Evolutionary conservation across 1,140 invertebrate species (phyloP), one percentile per base, ranked within the genome.

Genomic region (Drosophila melanogaster): DNA sequence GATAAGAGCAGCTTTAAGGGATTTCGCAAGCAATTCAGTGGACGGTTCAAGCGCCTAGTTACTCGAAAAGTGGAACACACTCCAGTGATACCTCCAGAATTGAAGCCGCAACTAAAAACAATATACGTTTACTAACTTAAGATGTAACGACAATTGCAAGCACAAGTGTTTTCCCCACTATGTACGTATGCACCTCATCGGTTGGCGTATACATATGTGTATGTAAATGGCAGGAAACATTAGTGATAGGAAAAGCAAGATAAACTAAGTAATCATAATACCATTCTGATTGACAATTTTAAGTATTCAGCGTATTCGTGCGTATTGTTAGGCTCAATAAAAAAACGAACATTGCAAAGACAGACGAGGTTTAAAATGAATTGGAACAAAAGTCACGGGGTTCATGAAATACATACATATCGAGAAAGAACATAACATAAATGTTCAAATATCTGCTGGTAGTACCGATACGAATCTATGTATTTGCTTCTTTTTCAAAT

Each of bases 71-170:
- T 95, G 35, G 94, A 95, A 90, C 96, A 97, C 85, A 94, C 95
- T 59, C 96, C 96, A 93, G 96, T 95, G 81, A 96, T 97, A 93
- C 96, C 96, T 58, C 95, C 96, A 30, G 96, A 97, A 93, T 93
- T 97, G 65, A 96, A 96, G 92, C 96, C 96, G 74, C 96, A 97
- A 93, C 94, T 97, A 41, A 97, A 97, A 93, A 95, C 96, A 89
- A 97, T 97, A 81, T 97, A 97, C 92, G 96, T 97, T 78, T 97
- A 97, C 93, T 97, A 94, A 95, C 46, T 54, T 60, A 44, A 57
- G 65, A 57, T 77, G 41, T 55, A 66, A 37, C 24, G 10, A 33
- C 38, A 46, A 66, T 57, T 47, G 37, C 56, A 53, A 66, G 60
- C 79, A 67, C 84, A 78, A 78, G 73, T 64, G 58, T 75, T 56